These are phyloP conservation scores for Brachionus rubens DNA, from an alignment of 1,140 invertebrate genomes.

Conservation along the genomic window DNA sequence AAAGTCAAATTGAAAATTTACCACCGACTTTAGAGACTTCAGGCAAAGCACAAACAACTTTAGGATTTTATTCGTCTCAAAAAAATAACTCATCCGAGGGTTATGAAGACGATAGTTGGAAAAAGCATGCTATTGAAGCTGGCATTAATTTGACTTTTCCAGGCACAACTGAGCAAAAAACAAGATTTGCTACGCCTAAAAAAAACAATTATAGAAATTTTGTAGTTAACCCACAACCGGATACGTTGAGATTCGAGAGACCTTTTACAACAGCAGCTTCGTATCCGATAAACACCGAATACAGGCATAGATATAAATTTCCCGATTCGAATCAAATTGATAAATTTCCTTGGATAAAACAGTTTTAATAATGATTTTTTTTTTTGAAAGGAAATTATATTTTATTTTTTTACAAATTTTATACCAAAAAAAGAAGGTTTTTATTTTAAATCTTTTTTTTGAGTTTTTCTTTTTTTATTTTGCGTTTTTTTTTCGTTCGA, in stretches of 20 bases:
- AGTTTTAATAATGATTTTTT: neutral
- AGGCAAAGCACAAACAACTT: neutral
- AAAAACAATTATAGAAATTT: slow-evolving; percentile 27
- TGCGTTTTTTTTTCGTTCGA: too few relatives aligned
- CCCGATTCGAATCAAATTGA: slow-evolving; percentile 10
- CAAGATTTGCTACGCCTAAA: neutral
- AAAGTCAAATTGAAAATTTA: slow-evolving; percentile 14
- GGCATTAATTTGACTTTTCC: neutral
- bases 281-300: neutral
- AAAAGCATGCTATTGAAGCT: slow-evolving; percentile 16
- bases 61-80: neutral
- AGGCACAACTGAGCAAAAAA: slow-evolving; percentile 9
- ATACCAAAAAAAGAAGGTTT: too few relatives aligned
- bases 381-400: too few relatives aligned
- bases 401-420: too few relatives aligned
- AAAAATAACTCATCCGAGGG: neutral
- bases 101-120: neutral
- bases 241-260: neutral
- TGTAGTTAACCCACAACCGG: slow-evolving; percentile 28
- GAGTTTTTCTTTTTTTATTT: too few relatives aligned
- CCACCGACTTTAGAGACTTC: neutral
- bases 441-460: too few relatives aligned
- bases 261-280: slow-evolving; percentile 4
- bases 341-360: slow-evolving; percentile 40
- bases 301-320: slow-evolving; percentile 6